Conservation (phyloP, 2,888 invertebrate genomes). For the Drosophila anceps region DNA sequence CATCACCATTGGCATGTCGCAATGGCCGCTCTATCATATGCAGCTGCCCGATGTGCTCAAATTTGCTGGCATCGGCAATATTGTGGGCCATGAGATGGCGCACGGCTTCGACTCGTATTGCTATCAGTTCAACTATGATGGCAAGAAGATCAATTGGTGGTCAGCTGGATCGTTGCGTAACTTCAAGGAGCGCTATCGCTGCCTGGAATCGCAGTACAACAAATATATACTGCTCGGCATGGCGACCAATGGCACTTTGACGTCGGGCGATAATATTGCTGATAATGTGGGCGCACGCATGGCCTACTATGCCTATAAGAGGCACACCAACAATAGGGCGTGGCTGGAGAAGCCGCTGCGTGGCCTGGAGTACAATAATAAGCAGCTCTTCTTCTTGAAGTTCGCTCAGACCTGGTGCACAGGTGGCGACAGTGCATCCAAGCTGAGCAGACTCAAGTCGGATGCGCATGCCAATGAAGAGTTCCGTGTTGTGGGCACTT, state of each 20-base stretch:
- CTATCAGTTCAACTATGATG: conserved; percentile 82
- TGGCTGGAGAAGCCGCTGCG: conserved; percentile 89
- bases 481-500: conserved; percentile 93
- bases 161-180: conserved; percentile 74
- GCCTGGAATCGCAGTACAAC: conserved; percentile 82
- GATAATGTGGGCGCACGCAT: conserved; percentile 96
- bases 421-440: conserved; percentile 71
- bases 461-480: conserved; percentile 96
- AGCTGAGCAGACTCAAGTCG: conserved; percentile 90
- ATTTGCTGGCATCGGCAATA: conserved; percentile 80
- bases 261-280: conserved; percentile 93
- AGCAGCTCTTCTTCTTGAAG: conserved; percentile 96
- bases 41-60: conserved; percentile 77
- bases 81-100: conserved; percentile 83
- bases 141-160: conserved; percentile 82
- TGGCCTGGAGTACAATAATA: conserved; percentile 93
- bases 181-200: conserved; percentile 81
- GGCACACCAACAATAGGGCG: conserved; percentile 84
- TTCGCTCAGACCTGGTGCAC: conserved; percentile 91
- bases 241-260: conserved; percentile 79
- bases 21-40: conserved; percentile 79
- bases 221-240: conserved; percentile 77
- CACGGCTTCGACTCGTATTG: conserved; percentile 82
- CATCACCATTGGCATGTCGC: conserved; percentile 79
- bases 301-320: conserved; percentile 93